These are phyloP conservation scores for Drosophila sordidapex DNA, from an alignment of 2,888 invertebrate species.

Conservation along the genomic window DNA sequence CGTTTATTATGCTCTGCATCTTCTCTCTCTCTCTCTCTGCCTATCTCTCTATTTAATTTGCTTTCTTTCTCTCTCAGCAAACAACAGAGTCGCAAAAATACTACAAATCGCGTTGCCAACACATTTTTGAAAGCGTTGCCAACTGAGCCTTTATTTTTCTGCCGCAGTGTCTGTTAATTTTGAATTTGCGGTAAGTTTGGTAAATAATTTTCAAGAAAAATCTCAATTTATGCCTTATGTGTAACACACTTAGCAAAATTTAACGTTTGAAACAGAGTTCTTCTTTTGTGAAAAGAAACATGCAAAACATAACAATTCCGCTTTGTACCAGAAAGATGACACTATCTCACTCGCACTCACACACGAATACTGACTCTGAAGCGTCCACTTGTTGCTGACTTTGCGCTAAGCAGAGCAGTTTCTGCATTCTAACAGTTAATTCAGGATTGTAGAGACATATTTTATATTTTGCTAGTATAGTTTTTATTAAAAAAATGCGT, in stretches of 20 bases:
- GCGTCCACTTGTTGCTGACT: not conserved
- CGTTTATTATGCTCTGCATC: slow-evolving; percentile 11
- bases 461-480: not conserved
- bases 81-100: slow-evolving; percentile 30
- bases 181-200: not conserved
- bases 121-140: slow-evolving; percentile 19
- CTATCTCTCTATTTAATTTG: not conserved
- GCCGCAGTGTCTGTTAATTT: slow-evolving; percentile 18
- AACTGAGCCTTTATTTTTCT: not conserved
- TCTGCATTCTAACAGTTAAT: not conserved
- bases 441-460: not conserved
- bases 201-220: not conserved
- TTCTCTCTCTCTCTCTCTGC: not conserved
- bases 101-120: slow-evolving; percentile 33
- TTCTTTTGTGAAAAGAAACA: not conserved
- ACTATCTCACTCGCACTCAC: slow-evolving; percentile 1
- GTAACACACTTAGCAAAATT: not conserved
- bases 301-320: slow-evolving; percentile 11
- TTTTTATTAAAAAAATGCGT: not conserved
- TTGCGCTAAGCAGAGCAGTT: not conserved
- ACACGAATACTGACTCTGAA: not conserved
- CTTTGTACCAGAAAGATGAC: slow-evolving; percentile 1
- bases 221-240: not conserved
- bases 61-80: not conserved
- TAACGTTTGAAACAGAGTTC: not conserved